phyloP scores from a whole-genome alignment of 2,113 vertebrate species.

The Entosphenus tridentatus region DNA sequence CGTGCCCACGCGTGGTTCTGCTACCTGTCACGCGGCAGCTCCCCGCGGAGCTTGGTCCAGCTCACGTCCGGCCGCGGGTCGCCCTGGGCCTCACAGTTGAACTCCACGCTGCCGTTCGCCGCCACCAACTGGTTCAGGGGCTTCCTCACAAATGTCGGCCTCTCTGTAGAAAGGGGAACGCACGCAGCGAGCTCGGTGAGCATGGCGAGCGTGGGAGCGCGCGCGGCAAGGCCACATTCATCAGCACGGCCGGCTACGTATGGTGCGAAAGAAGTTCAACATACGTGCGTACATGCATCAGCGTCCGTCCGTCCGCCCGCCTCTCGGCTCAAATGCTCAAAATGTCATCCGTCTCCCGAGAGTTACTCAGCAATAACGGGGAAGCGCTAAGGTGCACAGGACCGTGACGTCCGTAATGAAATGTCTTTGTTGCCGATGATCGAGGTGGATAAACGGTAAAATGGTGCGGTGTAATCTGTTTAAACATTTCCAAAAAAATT shows the following conservation, averaged over 20 bases:
- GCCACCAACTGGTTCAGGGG: constrained; percentile 5
- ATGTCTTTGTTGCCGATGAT: too few relatives aligned
- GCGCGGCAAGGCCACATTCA: background rate
- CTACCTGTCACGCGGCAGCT: constrained; percentile 1
- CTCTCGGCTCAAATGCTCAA: background rate
- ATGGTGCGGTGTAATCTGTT: too few relatives aligned
- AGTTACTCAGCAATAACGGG: too few relatives aligned
- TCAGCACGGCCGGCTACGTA: background rate
- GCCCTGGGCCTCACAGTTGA: background rate
- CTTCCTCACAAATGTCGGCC: background rate
- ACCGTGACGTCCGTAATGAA: too few relatives aligned
- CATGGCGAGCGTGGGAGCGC: background rate
- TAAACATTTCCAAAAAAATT: too few relatives aligned
- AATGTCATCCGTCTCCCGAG: background rate
- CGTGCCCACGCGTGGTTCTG: background rate
- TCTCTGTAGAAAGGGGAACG: background rate
- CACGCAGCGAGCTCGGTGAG: background rate
- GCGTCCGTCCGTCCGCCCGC: background rate
- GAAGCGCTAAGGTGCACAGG: too few relatives aligned
- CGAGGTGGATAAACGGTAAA: too few relatives aligned
- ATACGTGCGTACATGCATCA: too few relatives aligned
- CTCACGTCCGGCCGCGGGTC: constrained; percentile 3
- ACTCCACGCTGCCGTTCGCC: constrained; percentile 2
- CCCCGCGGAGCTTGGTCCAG: background rate
- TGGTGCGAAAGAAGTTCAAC: too few relatives aligned